Percentiles rank a stretch among this genome's conserved stretches.
Evolutionary conservation across 2,888 invertebrate genomes (phyloP).

Genomic region (Standfussiana lucernea): DNA sequence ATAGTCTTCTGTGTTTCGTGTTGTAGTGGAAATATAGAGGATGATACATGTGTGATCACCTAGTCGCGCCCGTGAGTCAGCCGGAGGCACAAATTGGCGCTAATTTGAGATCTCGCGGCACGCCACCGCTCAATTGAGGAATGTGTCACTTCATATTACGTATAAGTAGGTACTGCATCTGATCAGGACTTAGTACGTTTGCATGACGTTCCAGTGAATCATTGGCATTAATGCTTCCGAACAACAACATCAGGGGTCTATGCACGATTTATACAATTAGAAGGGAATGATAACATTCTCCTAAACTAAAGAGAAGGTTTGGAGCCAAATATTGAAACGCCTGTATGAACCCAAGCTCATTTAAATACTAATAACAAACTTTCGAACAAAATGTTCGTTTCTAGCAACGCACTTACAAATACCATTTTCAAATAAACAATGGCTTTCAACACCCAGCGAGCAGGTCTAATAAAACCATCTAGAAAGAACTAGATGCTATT

Average conservation of each 20-base stretch:
- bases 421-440: slow-evolving; percentile 36
- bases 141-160: slow-evolving; percentile 87
- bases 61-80: slow-evolving; percentile 80
- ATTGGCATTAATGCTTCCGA: slow-evolving; percentile 12
- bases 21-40: slow-evolving; percentile 35
- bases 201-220: slow-evolving; percentile 47
- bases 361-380: not conserved
- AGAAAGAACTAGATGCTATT: slow-evolving; percentile 50
- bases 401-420: not conserved
- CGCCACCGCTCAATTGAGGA: slow-evolving; percentile 88
- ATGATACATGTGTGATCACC: slow-evolving; percentile 59
- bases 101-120: slow-evolving; percentile 87
- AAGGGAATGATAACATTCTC: not conserved
- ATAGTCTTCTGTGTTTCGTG: slow-evolving; percentile 3
- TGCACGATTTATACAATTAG: not conserved
- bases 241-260: not conserved
- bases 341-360: not conserved
- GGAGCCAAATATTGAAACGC: not conserved
- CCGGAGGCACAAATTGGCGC: slow-evolving; percentile 89
- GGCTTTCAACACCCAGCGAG: slow-evolving; percentile 28
- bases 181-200: slow-evolving; percentile 41
- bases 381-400: not conserved
- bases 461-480: slow-evolving; percentile 36
- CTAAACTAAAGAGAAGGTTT: not conserved
- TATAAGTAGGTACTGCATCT: slow-evolving; percentile 60